Percentiles rank a stretch among this genome's conserved stretches.
phyloP scores from a whole-genome alignment of 2,888 invertebrate genomes.

The Phortica okadai region DNA sequence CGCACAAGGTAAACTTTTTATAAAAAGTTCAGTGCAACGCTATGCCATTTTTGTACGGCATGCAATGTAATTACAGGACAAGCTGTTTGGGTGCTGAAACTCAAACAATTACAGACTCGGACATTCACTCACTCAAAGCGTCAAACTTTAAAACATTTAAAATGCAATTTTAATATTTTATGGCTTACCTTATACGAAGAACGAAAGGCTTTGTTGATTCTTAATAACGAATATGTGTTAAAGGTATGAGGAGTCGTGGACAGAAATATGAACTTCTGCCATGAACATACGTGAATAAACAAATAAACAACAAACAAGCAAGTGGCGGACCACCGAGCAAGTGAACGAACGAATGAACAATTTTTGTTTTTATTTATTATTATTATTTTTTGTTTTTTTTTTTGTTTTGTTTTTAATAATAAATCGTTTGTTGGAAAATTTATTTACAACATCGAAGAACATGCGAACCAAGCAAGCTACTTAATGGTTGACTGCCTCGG shows the following conservation, averaged over 20 bases:
- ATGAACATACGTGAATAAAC: too few relatives aligned
- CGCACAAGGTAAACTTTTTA: background rate
- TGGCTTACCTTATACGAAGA: background rate
- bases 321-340: background rate
- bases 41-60: background rate
- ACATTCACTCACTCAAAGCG: conserved; percentile 4
- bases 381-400: background rate
- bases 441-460: conserved; percentile 24
- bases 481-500: background rate
- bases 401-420: conserved; percentile 16
- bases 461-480: conserved; percentile 6
- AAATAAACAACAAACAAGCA: background rate
- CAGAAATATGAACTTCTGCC: too few relatives aligned
- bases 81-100: background rate
- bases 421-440: conserved; percentile 29
- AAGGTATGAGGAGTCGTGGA: too few relatives aligned
- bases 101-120: background rate
- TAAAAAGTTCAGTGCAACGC: background rate
- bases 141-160: conserved; percentile 23
- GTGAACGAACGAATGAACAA: background rate
- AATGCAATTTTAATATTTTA: conserved; percentile 32
- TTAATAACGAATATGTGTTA: background rate
- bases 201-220: background rate
- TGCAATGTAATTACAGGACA: conserved; percentile 1
- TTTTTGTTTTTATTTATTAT: background rate